Percentiles rank a stretch among this genome's conserved stretches.
These are phyloP conservation scores for Leptarthrus brevirostris DNA, from an alignment of 2,888 invertebrate species.

Conservation along the genomic window DNA sequence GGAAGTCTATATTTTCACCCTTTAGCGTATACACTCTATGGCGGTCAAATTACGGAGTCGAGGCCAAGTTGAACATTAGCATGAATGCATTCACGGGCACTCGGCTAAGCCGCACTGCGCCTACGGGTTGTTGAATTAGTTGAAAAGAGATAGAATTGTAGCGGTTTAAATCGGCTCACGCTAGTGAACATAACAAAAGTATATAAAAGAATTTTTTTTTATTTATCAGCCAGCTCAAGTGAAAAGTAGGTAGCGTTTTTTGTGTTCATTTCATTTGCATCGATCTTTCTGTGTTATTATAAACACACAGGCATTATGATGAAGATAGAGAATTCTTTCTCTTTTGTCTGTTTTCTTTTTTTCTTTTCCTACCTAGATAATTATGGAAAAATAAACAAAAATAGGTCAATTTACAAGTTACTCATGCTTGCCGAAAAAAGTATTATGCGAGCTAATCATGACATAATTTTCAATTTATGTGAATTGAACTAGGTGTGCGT, in stretches of 20 bases:
- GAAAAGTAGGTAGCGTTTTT: conserved; percentile 34
- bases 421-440: conserved; percentile 22
- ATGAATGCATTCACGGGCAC: too few relatives aligned
- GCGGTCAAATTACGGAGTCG: too few relatives aligned
- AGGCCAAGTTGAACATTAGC: too few relatives aligned
- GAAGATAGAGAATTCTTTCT: conserved; percentile 25
- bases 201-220: neutral
- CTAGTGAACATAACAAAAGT: neutral
- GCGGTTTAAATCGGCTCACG: too few relatives aligned
- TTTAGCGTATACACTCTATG: too few relatives aligned
- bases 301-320: neutral
- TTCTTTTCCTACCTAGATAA: neutral
- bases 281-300: neutral
- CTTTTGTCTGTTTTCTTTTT: neutral
- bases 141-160: too few relatives aligned
- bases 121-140: too few relatives aligned
- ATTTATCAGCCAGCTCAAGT: neutral
- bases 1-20: too few relatives aligned
- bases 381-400: conserved; percentile 14
- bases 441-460: conserved; percentile 16
- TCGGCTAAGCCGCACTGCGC: too few relatives aligned
- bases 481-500: neutral
- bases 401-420: conserved; percentile 16
- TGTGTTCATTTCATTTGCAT: conserved; percentile 41
- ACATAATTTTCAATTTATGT: conserved; percentile 32